Conservation (phyloP, 2,888 invertebrate genomes). For the Leptarthrus brevirostris region DNA sequence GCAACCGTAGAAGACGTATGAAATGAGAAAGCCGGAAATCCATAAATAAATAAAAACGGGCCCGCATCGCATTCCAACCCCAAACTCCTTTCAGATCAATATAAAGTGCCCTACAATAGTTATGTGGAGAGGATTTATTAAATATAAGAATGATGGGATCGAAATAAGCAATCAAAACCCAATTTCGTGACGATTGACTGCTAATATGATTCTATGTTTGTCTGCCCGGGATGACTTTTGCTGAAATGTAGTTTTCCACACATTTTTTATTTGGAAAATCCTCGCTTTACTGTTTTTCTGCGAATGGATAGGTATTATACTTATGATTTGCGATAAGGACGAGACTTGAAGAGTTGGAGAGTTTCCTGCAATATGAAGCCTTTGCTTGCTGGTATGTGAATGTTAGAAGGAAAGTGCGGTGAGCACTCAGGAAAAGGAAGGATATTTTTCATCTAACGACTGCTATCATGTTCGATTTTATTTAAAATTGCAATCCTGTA, state of each 20-base stretch:
- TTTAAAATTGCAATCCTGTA: not conserved
- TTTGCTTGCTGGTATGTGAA: not conserved
- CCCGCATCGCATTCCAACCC: not conserved
- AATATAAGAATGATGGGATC: slow-evolving; percentile 44
- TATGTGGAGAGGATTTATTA: slow-evolving; percentile 40
- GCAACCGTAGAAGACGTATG: not conserved
- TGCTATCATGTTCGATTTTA: not conserved
- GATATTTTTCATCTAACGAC: not conserved
- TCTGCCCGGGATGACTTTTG: slow-evolving; percentile 33
- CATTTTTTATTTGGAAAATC: slow-evolving; percentile 12
- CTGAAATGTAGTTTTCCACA: slow-evolving; percentile 42
- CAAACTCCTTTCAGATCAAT: slow-evolving; percentile 13
- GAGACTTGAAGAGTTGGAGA: not conserved
- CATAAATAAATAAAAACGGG: slow-evolving; percentile 43
- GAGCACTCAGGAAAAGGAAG: not conserved
- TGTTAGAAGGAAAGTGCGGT: not conserved
- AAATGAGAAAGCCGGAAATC: slow-evolving; percentile 47
- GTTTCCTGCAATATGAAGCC: not conserved
- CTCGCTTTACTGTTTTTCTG: not conserved
- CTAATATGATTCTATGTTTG: slow-evolving; percentile 50
- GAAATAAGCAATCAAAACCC: slow-evolving; percentile 53
- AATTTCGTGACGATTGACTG: slow-evolving; percentile 53
- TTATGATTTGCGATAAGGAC: slow-evolving; percentile 24
- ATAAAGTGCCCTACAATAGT: slow-evolving; percentile 29
- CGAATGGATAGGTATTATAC: slow-evolving; percentile 16